A percentile compares a stretch with the other conserved stretches of the same genome.
Conservation (phyloP, 2,797 vertebrate species). For the Esox lucius region DNA sequence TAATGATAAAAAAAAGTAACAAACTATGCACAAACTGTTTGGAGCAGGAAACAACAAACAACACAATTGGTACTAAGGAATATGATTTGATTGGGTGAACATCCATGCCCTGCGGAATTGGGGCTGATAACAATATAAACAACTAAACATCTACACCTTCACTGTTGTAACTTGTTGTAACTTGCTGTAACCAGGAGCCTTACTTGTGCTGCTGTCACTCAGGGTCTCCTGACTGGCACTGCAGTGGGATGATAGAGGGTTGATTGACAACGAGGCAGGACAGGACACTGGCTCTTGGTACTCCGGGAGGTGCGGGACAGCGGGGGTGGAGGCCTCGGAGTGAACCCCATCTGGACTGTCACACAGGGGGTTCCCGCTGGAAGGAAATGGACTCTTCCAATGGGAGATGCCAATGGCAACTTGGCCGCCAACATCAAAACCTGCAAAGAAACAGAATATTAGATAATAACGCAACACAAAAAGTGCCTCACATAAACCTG, state of each 20-base stretch:
- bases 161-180: not conserved
- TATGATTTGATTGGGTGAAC: too few species aligned
- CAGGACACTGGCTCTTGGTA: conserved; percentile 81
- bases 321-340: conserved; percentile 67
- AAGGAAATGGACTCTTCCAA: conserved; percentile 78
- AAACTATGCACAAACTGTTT: too few species aligned
- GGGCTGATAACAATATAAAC: not conserved
- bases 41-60: too few species aligned
- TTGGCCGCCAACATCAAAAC: conserved; percentile 78
- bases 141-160: not conserved
- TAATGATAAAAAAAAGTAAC: too few species aligned
- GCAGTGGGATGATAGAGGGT: conserved; percentile 77
- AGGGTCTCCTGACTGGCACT: conserved; percentile 85
- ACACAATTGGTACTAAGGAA: too few species aligned
- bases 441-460: conserved; percentile 51
- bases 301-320: conserved; percentile 67
- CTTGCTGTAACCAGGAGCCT: not conserved
- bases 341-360: conserved; percentile 68
- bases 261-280: conserved; percentile 86
- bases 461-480: too few species aligned
- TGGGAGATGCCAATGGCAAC: conserved; percentile 81
- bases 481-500: not conserved
- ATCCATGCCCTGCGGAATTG: not conserved
- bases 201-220: conserved; percentile 82
- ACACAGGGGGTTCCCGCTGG: conserved; percentile 59